A percentile compares a stretch with the other conserved stretches of the same genome.
Evolutionary conservation across 2,113 vertebrate genomes (phyloP).

Genomic region (Dasyurus viverrinus): DNA sequence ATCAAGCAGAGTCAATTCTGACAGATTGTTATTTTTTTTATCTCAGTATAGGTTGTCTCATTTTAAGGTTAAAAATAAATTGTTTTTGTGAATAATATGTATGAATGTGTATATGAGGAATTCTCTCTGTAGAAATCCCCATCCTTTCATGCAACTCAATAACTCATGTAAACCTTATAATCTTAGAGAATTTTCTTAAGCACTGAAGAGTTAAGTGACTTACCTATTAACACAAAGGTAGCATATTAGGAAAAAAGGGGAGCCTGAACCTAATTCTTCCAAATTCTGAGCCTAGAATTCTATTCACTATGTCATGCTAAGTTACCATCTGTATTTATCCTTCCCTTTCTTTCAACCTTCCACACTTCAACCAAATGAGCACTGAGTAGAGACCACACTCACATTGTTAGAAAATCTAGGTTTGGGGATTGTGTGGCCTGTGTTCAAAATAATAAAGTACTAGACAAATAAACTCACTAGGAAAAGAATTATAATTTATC

Average conservation of each 20-base stretch:
- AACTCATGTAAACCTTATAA: neutral
- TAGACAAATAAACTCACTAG: neutral
- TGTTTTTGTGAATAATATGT: neutral
- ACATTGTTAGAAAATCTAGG: neutral
- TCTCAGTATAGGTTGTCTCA: neutral
- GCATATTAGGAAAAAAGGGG: neutral
- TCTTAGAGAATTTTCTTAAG: neutral
- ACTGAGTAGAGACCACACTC: neutral
- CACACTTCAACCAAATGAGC: neutral
- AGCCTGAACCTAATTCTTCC: neutral
- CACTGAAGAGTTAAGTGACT: neutral
- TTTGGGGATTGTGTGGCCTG: neutral
- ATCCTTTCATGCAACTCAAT: neutral
- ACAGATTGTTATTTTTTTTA: neutral
- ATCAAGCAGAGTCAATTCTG: neutral
- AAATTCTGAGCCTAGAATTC: neutral
- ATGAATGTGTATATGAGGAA: neutral
- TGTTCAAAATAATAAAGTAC: neutral
- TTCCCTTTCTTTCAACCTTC: neutral
- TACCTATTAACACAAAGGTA: neutral
- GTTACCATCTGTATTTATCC: neutral
- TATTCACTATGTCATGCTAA: neutral
- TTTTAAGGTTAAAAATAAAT: neutral
- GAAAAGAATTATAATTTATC: neutral
- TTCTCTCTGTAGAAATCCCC: neutral